phyloP scores from a whole-genome alignment of 1,140 invertebrate genomes.

The Diploscapter pachys region DNA sequence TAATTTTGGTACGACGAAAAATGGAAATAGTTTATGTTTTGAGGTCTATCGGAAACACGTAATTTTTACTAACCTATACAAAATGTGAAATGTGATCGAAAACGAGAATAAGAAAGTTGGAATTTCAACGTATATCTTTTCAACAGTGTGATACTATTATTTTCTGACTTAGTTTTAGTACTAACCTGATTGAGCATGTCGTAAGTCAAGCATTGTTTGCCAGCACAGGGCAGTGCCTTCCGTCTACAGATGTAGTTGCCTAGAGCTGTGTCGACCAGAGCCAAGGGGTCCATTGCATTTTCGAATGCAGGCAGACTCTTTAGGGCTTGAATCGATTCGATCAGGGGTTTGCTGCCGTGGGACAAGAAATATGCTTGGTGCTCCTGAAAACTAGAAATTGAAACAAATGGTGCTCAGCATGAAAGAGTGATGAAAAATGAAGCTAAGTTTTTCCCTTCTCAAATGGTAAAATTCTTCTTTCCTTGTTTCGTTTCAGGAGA shows the following conservation, averaged over 20 bases:
- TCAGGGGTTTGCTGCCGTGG: constrained; percentile 5
- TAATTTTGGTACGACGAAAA: no score
- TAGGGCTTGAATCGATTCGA: background rate
- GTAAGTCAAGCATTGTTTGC: constrained; percentile 19
- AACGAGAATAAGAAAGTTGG: no score
- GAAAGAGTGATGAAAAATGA: no score
- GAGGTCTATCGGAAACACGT: no score
- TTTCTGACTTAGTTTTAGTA: background rate
- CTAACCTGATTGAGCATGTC: constrained; percentile 2
- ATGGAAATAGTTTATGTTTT: no score
- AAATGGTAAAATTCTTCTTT: background rate
- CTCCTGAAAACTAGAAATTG: background rate
- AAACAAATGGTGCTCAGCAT: background rate
- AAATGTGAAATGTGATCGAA: no score
- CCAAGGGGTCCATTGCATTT: constrained; percentile 10
- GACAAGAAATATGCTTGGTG: background rate
- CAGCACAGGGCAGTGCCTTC: constrained; percentile 19
- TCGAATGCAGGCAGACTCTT: background rate
- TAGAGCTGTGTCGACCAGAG: constrained; percentile 17
- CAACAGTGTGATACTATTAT: background rate
- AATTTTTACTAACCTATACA: no score
- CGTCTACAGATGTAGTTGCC: constrained; percentile 29
- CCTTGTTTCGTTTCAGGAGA: background rate
- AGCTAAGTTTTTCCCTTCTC: no score
- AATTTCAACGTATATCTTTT: background rate